These are phyloP conservation scores for Capromys pilorides DNA, from an alignment of 2,797 vertebrate species.

Conservation along the genomic window DNA sequence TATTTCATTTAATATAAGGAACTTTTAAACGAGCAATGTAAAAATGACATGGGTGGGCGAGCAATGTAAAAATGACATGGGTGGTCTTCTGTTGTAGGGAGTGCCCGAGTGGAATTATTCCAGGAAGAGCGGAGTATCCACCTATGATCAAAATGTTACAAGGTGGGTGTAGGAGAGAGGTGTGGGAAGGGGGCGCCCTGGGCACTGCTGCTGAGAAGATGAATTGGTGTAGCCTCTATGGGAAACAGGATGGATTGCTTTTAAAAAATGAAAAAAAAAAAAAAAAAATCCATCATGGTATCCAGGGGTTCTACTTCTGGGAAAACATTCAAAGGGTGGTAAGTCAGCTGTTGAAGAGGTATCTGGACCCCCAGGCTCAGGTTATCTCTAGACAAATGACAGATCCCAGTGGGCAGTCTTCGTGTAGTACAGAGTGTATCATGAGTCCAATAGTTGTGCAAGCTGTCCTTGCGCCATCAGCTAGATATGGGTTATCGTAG, in stretches of 20 bases:
- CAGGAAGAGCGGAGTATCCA: not conserved
- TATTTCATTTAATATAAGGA: not conserved
- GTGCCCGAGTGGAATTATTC: not conserved
- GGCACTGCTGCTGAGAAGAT: not conserved
- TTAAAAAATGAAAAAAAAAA: not conserved
- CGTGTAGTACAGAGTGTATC: not conserved
- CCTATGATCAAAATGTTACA: not conserved
- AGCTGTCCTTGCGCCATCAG: not conserved
- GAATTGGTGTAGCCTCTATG: too few species aligned
- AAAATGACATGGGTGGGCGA: not conserved
- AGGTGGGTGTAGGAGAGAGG: not conserved
- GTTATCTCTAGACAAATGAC: not conserved
- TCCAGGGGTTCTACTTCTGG: not conserved
- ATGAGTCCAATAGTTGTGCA: not conserved
- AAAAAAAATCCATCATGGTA: not conserved
- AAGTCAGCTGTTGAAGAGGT: not conserved
- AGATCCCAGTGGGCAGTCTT: too few species aligned
- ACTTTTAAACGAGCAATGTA: not conserved
- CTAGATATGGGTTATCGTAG: not conserved
- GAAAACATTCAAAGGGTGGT: not conserved
- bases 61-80: too few species aligned
- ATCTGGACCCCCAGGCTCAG: not conserved
- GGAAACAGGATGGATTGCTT: not conserved
- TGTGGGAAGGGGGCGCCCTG: too few species aligned
- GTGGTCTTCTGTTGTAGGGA: not conserved